Percentiles rank a stretch among this genome's conserved stretches.
Conservation (phyloP, 2,888 invertebrate species). For the Drosophila mulleri region DNA sequence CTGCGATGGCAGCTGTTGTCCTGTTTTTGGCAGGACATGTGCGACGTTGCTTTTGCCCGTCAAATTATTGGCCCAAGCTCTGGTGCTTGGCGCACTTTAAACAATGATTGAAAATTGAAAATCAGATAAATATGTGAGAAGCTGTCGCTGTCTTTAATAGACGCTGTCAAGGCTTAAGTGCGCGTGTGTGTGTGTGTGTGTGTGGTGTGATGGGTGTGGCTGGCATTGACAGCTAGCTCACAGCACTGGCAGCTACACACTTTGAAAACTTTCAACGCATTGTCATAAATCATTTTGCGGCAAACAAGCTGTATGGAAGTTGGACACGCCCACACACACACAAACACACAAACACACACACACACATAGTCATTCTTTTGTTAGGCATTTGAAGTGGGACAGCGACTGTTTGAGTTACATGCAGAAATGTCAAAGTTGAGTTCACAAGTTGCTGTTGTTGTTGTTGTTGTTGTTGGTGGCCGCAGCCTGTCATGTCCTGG, state of each 20-base stretch:
- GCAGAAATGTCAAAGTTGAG: constrained; percentile 64
- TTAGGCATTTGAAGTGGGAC: constrained; percentile 37
- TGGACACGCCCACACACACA: constrained; percentile 32
- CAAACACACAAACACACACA: not conserved
- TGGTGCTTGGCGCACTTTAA: constrained; percentile 29
- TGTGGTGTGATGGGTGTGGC: constrained; percentile 19
- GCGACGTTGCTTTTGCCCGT: constrained; percentile 43
- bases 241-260: constrained; percentile 18
- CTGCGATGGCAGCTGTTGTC: constrained; percentile 35
- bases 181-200: constrained; percentile 5
- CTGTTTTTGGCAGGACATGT: constrained; percentile 44
- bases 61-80: constrained; percentile 58
- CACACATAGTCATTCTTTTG: constrained; percentile 23
- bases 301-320: constrained; percentile 61
- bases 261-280: constrained; percentile 63
- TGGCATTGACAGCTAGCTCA: constrained; percentile 54
- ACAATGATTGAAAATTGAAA: constrained; percentile 33
- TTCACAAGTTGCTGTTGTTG: constrained; percentile 25
- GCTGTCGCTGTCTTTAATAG: constrained; percentile 43
- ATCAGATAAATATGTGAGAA: constrained; percentile 32
- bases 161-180: constrained; percentile 48
- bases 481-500: constrained; percentile 43
- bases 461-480: constrained; percentile 27
- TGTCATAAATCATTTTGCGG: constrained; percentile 78
- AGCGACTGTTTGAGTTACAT: constrained; percentile 41